Conservation (phyloP, 2,797 vertebrate genomes). For the Centropyge bicolor region DNA sequence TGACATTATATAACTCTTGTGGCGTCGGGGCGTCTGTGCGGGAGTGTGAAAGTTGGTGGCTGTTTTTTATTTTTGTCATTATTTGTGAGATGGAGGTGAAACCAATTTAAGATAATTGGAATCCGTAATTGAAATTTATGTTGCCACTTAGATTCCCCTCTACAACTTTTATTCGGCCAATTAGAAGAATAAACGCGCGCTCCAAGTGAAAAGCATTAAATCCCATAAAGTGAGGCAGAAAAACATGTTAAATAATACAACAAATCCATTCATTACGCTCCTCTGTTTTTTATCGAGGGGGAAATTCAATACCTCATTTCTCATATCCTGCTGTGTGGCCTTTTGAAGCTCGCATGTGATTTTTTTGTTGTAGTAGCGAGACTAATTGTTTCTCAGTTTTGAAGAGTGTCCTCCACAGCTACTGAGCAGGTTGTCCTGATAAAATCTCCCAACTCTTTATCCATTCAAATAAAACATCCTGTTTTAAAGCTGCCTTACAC, state of each 20-base stretch:
- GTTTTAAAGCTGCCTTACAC: neutral
- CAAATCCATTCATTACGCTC: constrained; percentile 55
- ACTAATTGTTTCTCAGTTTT: constrained; percentile 19
- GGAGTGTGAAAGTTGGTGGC: constrained; percentile 28
- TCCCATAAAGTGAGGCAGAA: constrained; percentile 41
- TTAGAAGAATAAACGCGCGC: constrained; percentile 55
- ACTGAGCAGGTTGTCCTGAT: neutral
- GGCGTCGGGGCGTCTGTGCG: neutral
- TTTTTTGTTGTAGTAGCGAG: neutral
- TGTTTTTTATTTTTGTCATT: constrained; percentile 51
- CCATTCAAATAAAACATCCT: neutral
- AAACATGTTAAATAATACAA: constrained; percentile 68
- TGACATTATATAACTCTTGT: too few relatives aligned
- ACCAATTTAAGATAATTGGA: constrained; percentile 76
- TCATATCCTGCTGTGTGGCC: constrained; percentile 42
- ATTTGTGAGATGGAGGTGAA: constrained; percentile 67
- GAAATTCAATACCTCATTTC: constrained; percentile 60
- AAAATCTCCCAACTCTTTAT: neutral
- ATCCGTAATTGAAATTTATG: constrained; percentile 77
- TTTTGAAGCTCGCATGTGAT: constrained; percentile 33
- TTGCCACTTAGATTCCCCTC: constrained; percentile 56
- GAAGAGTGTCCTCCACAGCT: neutral
- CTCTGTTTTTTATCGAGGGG: constrained; percentile 18
- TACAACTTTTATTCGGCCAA: constrained; percentile 63
- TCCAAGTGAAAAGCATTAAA: constrained; percentile 46